Conservation (phyloP, 2,888 invertebrate genomes). For the Tetramorium bicarinatum region DNA sequence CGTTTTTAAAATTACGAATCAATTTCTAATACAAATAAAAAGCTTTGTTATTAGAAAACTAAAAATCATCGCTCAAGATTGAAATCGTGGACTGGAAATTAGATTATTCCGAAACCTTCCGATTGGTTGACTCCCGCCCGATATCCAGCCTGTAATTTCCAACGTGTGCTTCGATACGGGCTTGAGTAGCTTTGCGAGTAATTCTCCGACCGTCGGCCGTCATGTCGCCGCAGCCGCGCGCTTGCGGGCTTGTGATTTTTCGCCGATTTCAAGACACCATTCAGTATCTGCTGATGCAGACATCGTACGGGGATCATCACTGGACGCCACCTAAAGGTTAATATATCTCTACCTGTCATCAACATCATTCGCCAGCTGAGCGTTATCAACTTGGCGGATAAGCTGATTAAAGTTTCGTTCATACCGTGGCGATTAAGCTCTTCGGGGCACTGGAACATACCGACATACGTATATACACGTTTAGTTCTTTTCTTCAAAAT, state of each 20-base stretch:
- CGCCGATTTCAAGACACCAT: slow-evolving; percentile 89
- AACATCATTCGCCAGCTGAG: background rate
- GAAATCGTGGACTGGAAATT: background rate
- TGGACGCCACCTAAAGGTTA: slow-evolving; percentile 98
- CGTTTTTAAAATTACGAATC: background rate
- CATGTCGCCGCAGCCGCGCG: slow-evolving; percentile 85
- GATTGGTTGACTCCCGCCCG: background rate
- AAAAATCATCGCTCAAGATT: background rate
- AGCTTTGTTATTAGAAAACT: background rate
- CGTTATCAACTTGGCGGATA: background rate
- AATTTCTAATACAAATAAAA: background rate
- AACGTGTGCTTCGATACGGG: background rate
- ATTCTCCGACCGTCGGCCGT: background rate
- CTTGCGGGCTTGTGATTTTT: slow-evolving; percentile 95
- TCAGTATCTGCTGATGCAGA: slow-evolving; percentile 94
- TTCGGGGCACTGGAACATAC: too few relatives aligned
- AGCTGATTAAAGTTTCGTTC: background rate
- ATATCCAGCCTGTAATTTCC: background rate
- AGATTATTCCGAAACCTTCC: background rate
- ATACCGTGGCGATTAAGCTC: background rate
- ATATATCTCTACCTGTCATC: background rate
- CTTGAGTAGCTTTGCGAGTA: background rate
- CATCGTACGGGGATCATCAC: slow-evolving; percentile 94
- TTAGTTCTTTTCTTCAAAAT: too few relatives aligned
- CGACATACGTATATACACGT: too few relatives aligned